Base-by-base conservation (phyloP, 2,888 invertebrate genomes). In the Drosophila robusta region DNA sequence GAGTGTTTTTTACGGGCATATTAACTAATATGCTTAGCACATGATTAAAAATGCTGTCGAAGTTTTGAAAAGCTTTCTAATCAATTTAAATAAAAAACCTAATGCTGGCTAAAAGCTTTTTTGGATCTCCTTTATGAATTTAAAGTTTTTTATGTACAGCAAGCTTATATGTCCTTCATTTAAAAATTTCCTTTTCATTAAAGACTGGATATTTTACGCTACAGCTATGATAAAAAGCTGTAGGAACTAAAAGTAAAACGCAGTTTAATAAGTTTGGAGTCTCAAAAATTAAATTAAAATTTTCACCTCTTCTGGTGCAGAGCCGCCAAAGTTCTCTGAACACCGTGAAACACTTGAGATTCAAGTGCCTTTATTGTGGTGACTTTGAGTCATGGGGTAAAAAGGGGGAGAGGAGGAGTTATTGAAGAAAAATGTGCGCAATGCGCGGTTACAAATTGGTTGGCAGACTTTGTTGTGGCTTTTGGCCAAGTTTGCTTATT, bases 301-400 rank as follows among this genome's bases (percentile, higher is more conserved):
- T 45, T 68, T 26, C 49, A 63, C 65, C 68, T 64, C 55, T 70
- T 71, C 36, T 29, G 46, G 34, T 36, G 26, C 58, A 22, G 18
- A 42, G 14, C 39, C 18, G 16, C 14, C 32, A 51, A 69, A 66
- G 45, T 75, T 49, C 6, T 45, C 52, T 64, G 55, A 70, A 51
- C 34, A 50, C 63, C 65, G 44, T 38, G 55, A 69, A 64, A 24
- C 41, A 63, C 69, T 69, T 52, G 36, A 49, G 36, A 63, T 55
- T 9, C 45, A 18, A 70, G 63, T 61, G 63, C 42, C 86, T 87
- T 82, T 87, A 65, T 82, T 82, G 82, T 86, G 88, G 88, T 73
- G 54, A 51, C 51, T 54, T 55, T 51, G 47, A 36, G 57, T 34
- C n/a, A 51, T 51, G 38, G 6, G 7, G 24, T 0, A 34, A 34